Evolutionary conservation across 2,797 vertebrate genomes (phyloP).

Genomic region (Brotogeris chrysoptera): DNA sequence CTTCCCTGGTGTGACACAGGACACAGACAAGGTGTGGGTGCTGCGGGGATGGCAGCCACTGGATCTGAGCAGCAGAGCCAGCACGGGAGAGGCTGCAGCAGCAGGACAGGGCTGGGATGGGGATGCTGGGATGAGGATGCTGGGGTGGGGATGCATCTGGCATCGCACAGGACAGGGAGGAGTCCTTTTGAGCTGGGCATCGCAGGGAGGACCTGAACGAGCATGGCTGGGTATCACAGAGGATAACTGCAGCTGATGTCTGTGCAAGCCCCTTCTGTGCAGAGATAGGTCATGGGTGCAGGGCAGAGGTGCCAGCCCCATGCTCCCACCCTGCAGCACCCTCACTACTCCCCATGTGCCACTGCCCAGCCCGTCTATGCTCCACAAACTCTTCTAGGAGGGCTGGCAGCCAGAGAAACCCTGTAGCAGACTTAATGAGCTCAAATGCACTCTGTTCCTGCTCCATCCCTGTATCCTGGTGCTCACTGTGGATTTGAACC

Average conservation of each 20-base stretch:
- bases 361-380: fast-evolving
- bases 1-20: background rate
- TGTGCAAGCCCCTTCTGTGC: background rate
- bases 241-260: background rate
- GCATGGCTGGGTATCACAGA: background rate
- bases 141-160: fast-evolving
- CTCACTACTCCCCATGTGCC: background rate
- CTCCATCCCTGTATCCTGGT: background rate
- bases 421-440: background rate
- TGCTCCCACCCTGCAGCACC: background rate
- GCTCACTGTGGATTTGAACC: background rate
- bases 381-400: background rate
- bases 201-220: background rate
- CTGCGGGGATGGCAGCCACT: background rate
- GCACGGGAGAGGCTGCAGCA: fast-evolving
- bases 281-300: background rate
- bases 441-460: background rate
- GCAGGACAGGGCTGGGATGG: background rate
- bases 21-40: background rate
- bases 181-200: background rate
- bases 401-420: background rate
- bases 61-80: background rate
- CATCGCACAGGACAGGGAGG: fast-evolving
- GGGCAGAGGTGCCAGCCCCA: background rate
- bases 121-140: fast-evolving